A percentile compares a stretch with the other conserved stretches of the same genome.
These are phyloP conservation scores for Halcyon badia DNA, from an alignment of 2,797 vertebrate genomes.

Conservation along the genomic window DNA sequence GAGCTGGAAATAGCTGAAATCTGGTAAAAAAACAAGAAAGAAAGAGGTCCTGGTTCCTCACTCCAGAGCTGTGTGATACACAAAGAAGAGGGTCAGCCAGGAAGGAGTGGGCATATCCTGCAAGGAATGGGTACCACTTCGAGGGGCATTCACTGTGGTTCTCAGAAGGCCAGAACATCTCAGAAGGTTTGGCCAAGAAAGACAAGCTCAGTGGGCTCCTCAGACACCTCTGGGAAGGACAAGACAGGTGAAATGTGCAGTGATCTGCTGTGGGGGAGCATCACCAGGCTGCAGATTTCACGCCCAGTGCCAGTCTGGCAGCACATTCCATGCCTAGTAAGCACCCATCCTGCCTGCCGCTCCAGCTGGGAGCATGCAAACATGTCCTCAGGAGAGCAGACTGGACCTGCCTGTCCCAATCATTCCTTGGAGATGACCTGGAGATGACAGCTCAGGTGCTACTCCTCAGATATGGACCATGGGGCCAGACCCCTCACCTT, in stretches of 20 bases:
- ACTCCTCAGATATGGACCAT: not conserved
- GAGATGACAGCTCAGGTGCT: not conserved
- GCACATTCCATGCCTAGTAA: not conserved
- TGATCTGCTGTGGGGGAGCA: not conserved
- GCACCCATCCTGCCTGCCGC: not conserved
- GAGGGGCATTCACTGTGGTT: not conserved
- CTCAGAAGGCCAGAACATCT: not conserved
- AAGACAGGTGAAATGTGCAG: not conserved
- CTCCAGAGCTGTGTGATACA: not conserved
- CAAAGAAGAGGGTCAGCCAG: not conserved
- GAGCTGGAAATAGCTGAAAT: constrained; percentile 92
- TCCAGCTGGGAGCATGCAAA: not conserved
- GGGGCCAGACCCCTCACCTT: not conserved
- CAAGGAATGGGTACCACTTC: not conserved
- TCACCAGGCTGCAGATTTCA: not conserved
- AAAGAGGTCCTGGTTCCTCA: not conserved
- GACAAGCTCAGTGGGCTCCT: not conserved
- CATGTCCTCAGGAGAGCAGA: not conserved
- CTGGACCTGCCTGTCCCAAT: not conserved
- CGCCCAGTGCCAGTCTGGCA: not conserved
- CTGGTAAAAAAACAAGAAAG: constrained; percentile 42
- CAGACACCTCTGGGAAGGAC: not conserved
- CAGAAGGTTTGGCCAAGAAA: not conserved
- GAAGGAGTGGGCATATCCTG: not conserved
- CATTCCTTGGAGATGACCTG: not conserved